Evolutionary conservation across 2,113 vertebrate genomes (phyloP), one percentile per base, ranked within the genome.

Genomic region (Regulus satrapa): DNA sequence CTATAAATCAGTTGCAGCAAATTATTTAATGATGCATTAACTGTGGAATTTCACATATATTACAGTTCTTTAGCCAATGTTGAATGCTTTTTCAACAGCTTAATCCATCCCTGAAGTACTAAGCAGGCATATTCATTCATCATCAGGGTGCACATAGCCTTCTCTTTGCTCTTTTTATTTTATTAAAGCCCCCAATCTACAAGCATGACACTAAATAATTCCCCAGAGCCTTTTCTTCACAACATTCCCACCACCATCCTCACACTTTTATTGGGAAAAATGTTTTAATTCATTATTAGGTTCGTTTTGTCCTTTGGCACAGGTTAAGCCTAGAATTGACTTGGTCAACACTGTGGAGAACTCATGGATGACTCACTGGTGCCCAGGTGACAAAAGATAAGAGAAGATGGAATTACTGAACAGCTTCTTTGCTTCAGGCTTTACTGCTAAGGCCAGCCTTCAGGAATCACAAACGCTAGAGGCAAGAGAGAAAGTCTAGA

Each of bases 21-120:
- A 98, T 96, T 97, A 97, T 97, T 97, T 97, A 97, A 98, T 97
- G 97, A 97, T 97, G 92, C 89, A 97, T 97, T 97, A 97, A 97
- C 96, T 95, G 80, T 96, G 95, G 93, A 95, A 96, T 97, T 97
- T 89, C 92, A 97, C 84, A 96, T 95, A 87, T 92, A 97, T 97
- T 97, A 95, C 88, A 92, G 74, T 97, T 93, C 86, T 95, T 97
- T 93, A 95, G 85, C 89, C 92, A 96, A 82, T 94, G 75, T 62
- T 91, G 83, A 97, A 89, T 93, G 90, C 67, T 96, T 97, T 97
- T 95, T 94, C 95, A 97, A 97, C 95, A 97, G 93, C 90, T 97
- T 97, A 95, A 97, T 97, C 95, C 82, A 97, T 97, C 95, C 95
- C 92, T 89, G 59, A 97, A 97, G 93, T 93, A 94, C 82, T 48